Evolutionary conservation across 2,113 vertebrate species (phyloP).

Genomic region (Triplophysa dalaica): DNA sequence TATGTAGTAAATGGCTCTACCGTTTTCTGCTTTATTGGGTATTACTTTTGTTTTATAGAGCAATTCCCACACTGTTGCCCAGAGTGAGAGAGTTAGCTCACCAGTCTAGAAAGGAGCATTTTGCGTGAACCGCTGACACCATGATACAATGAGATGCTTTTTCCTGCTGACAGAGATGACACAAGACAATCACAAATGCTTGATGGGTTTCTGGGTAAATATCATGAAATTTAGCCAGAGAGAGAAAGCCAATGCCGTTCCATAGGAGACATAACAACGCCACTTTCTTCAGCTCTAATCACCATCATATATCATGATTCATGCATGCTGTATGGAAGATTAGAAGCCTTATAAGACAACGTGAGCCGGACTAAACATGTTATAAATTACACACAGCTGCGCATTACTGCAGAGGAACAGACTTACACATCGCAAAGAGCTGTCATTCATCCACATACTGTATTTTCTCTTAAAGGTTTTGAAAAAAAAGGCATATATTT

Average conservation of each 20-base stretch:
- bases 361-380: conserved; percentile 50
- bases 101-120: conserved; percentile 33
- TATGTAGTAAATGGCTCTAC: conserved; percentile 39
- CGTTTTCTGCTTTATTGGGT: conserved; percentile 44
- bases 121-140: conserved; percentile 14
- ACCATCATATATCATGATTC: conserved; percentile 44
- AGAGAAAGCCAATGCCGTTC: neutral
- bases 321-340: conserved; percentile 49
- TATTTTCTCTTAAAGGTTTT: too few relatives aligned
- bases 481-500: too few relatives aligned
- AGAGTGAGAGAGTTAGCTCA: conserved; percentile 21
- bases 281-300: conserved; percentile 39
- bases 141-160: neutral
- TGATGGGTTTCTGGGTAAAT: conserved; percentile 41
- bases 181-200: conserved; percentile 34
- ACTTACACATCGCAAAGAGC: neutral
- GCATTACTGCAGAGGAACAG: neutral
- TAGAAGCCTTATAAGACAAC: conserved; percentile 52
- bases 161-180: conserved; percentile 3
- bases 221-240: conserved; percentile 30
- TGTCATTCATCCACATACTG: neutral
- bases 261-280: conserved; percentile 4
- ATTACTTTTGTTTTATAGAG: conserved; percentile 52
- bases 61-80: conserved; percentile 31
- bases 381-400: conserved; percentile 51